Evolutionary conservation across 37 sponge, comb jelly and placozoan species (phyloP).

Genomic region (Agelas oroides): DNA sequence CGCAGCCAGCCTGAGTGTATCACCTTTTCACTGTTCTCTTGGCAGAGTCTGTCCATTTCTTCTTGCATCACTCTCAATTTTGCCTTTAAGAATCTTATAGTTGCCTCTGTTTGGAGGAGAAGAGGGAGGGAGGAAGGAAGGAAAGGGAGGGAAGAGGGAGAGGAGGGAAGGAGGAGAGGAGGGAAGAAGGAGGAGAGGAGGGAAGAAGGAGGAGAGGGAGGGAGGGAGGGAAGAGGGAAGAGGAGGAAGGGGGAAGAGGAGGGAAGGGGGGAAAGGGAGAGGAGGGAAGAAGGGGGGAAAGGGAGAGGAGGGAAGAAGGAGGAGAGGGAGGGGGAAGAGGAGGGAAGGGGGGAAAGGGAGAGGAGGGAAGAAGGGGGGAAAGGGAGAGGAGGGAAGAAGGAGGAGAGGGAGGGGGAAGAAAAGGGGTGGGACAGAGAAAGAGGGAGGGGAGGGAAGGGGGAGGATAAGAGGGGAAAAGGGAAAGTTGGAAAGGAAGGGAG

Average conservation of each 20-base stretch:
- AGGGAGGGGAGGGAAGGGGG: too few species aligned
- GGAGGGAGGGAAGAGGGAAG: too few species aligned
- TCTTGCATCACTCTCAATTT: conserved; percentile 96
- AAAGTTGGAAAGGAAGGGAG: too few species aligned
- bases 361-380: neutral
- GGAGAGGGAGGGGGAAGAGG: too few species aligned
- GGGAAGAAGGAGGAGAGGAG: neutral
- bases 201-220: neutral
- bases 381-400: neutral
- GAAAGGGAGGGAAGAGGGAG: neutral
- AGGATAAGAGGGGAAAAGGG: too few species aligned
- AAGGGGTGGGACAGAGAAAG: too few species aligned
- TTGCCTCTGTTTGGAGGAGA: conserved; percentile 53
- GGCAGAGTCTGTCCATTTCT: conserved; percentile 87
- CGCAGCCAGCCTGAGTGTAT: too few species aligned
- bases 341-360: neutral
- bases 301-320: neutral
- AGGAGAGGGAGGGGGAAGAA: neutral
- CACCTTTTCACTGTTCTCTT: conserved; percentile 78
- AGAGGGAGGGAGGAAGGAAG: neutral
- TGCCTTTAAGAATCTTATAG: conserved; percentile 90
- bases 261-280: too few species aligned
- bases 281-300: neutral
- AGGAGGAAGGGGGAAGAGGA: too few species aligned
- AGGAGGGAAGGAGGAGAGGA: neutral